phyloP scores from a whole-genome alignment of 2,888 invertebrate genomes.

The Digitonthophagus gazella region DNA sequence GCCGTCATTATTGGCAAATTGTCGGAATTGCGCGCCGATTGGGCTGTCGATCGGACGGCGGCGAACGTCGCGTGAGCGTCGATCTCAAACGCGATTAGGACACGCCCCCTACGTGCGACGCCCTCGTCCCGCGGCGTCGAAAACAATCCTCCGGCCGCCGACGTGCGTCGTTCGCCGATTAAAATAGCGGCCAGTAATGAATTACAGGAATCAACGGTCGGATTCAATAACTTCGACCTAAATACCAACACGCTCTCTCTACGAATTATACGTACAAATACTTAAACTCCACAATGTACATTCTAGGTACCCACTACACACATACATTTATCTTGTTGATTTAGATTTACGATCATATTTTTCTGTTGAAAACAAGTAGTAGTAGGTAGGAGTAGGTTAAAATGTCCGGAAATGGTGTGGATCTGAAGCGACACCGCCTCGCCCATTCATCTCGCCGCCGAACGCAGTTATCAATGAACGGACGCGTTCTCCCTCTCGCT shows the following conservation, averaged over 20 bases:
- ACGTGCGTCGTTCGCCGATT: slow-evolving; percentile 22
- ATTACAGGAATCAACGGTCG: slow-evolving; percentile 25
- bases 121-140: neutral
- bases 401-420: too few species aligned
- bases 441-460: neutral
- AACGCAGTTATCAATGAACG: neutral
- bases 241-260: slow-evolving; percentile 13
- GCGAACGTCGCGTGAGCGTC: neutral
- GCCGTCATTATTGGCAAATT: neutral
- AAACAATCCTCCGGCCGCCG: neutral
- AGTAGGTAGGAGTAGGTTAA: too few species aligned
- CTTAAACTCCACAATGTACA: too few species aligned
- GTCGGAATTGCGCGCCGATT: neutral
- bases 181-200: slow-evolving; percentile 26
- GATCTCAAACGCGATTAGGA: neutral
- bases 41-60: neutral
- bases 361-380: too few species aligned
- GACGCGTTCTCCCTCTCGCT: neutral
- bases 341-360: too few species aligned
- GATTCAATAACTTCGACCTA: slow-evolving; percentile 26
- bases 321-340: too few species aligned
- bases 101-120: neutral
- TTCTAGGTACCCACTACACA: too few species aligned
- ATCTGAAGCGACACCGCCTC: too few species aligned
- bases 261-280: too few species aligned